Percentiles rank a stretch among this genome's conserved stretches.
These are phyloP conservation scores for Porites cylindrica DNA, from an alignment of 92 coral and sea anemone species.

Conservation along the genomic window DNA sequence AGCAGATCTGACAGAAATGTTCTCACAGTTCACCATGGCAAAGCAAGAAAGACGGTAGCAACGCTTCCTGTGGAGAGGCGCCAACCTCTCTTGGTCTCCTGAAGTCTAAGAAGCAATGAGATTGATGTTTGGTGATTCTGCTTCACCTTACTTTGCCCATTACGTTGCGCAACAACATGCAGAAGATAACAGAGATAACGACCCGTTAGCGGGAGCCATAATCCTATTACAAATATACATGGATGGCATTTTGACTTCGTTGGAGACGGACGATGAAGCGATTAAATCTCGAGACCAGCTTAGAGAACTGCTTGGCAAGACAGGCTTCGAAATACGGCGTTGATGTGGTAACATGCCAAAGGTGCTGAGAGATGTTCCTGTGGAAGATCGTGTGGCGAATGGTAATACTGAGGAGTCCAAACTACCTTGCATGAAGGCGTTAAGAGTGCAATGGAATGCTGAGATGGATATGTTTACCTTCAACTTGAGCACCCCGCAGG, in stretches of 20 bases:
- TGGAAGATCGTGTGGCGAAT: slow-evolving; percentile 53
- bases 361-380: slow-evolving; percentile 47
- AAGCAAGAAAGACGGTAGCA: slow-evolving; percentile 57
- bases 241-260: slow-evolving; percentile 62
- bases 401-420: slow-evolving; percentile 48
- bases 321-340: slow-evolving; percentile 47
- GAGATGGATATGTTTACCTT: slow-evolving; percentile 41
- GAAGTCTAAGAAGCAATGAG: slow-evolving; percentile 56
- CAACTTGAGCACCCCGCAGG: slow-evolving; percentile 9
- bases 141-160: slow-evolving; percentile 62
- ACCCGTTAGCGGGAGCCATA: slow-evolving; percentile 56
- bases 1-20: slow-evolving; percentile 59
- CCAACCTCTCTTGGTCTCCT: slow-evolving; percentile 3
- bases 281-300: slow-evolving; percentile 32
- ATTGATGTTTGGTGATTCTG: slow-evolving; percentile 55
- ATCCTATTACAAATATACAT: slow-evolving; percentile 59
- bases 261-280: slow-evolving; percentile 34
- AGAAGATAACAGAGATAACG: slow-evolving; percentile 41
- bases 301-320: neutral
- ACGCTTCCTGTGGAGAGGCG: slow-evolving; percentile 63
- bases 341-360: slow-evolving; percentile 44
- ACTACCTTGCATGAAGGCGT: slow-evolving; percentile 51
- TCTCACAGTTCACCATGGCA: slow-evolving; percentile 40
- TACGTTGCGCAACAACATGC: slow-evolving; percentile 49
- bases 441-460: slow-evolving; percentile 61